These are phyloP conservation scores for Chrysocyon brachyurus DNA, from an alignment of 2,797 vertebrate genomes.

Conservation along the genomic window DNA sequence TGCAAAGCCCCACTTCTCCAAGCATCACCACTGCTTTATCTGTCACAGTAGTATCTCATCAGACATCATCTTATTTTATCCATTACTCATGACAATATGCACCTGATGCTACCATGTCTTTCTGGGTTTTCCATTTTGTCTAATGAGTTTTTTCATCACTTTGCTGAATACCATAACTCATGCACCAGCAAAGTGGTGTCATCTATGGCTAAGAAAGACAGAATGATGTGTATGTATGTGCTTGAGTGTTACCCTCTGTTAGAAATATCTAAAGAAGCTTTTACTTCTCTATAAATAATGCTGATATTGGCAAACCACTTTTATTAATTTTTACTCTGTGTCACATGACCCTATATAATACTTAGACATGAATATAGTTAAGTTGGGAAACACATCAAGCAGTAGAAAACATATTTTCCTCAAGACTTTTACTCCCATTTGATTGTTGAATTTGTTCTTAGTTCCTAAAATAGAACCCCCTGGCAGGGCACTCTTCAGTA, in stretches of 20 bases:
- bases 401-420: not conserved
- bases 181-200: fast-evolving
- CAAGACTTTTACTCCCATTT: not conserved
- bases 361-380: not conserved
- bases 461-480: not conserved
- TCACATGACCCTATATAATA: not conserved
- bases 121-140: too few species aligned
- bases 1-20: not conserved
- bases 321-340: not conserved
- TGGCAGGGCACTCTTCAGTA: not conserved
- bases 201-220: not conserved
- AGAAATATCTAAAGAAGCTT: not conserved
- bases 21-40: not conserved
- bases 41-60: not conserved
- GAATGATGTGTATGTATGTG: not conserved
- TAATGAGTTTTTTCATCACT: not conserved
- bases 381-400: not conserved
- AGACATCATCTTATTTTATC: not conserved
- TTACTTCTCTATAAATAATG: not conserved
- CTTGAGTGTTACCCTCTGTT: not conserved
- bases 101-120: not conserved
- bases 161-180: not conserved
- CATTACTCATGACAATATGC: not conserved
- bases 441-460: not conserved
- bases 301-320: not conserved